A percentile compares a stretch with the other conserved stretches of the same genome.
Conservation (phyloP, 2,113 vertebrate species). For the Emydura subglobosa region DNA sequence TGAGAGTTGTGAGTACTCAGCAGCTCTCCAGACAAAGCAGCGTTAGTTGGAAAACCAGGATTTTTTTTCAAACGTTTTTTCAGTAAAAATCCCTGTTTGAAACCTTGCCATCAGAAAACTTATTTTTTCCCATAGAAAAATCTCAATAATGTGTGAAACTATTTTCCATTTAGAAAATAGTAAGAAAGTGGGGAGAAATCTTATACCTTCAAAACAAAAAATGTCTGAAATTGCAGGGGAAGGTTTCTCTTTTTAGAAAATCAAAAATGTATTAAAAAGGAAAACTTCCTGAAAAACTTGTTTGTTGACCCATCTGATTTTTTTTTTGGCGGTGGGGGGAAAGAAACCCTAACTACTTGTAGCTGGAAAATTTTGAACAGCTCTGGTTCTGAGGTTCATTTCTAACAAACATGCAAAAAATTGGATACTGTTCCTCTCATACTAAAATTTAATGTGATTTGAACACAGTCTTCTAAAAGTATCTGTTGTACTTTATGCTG, state of each 20-base stretch:
- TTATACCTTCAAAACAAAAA: too few species aligned
- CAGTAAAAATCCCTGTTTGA: too few species aligned
- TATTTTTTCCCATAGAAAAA: too few species aligned
- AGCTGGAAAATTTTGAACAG: background rate
- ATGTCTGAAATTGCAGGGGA: background rate
- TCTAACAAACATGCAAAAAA: background rate
- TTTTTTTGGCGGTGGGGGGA: background rate
- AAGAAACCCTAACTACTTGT: too few species aligned
- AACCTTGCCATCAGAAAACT: too few species aligned
- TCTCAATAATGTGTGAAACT: too few species aligned
- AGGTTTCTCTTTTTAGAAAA: background rate
- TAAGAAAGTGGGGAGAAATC: too few species aligned
- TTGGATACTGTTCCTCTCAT: background rate
- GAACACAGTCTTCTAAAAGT: background rate
- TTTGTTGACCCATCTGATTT: background rate
- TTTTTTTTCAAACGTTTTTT: too few species aligned
- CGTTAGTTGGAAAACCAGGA: too few species aligned
- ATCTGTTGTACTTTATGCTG: background rate
- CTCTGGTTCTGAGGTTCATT: background rate
- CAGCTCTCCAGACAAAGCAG: too few species aligned
- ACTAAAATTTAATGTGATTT: fast-evolving
- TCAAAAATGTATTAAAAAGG: background rate
- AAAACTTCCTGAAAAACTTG: background rate
- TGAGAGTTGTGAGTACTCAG: too few species aligned
- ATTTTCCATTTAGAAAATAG: too few species aligned